Percentiles rank a stretch among this genome's conserved stretches.
phyloP scores from a whole-genome alignment of 2,797 vertebrate species.

The Coccyzus lansbergi region DNA sequence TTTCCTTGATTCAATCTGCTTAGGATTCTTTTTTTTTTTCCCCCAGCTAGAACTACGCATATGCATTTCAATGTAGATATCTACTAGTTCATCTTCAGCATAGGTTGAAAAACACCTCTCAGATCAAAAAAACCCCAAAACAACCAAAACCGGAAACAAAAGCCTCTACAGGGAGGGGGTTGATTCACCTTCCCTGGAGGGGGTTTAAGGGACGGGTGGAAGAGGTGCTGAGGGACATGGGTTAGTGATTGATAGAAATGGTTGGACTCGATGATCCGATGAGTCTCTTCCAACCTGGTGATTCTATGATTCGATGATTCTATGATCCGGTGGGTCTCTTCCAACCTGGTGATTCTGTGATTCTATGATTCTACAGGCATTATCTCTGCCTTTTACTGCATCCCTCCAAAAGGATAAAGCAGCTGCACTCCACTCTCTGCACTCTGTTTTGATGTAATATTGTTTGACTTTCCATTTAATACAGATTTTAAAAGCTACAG shows the following conservation, averaged over 20 bases:
- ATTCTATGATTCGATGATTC: no score
- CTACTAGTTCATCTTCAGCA: neutral
- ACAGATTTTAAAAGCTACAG: neutral
- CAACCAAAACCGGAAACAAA: no score
- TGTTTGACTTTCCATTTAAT: neutral
- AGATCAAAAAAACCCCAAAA: neutral
- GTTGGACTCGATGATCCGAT: no score
- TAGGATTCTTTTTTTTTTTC: neutral
- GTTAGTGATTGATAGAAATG: no score
- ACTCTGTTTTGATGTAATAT: neutral
- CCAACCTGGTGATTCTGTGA: no score
- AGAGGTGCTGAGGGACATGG: no score
- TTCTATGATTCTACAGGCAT: no score
- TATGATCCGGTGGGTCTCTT: no score
- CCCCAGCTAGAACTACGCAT: neutral
- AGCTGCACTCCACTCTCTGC: neutral
- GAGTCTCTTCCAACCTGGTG: no score
- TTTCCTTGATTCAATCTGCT: slow-evolving; percentile 18
- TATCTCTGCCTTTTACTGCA: neutral
- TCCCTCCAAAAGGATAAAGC: neutral
- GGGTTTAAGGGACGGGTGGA: no score
- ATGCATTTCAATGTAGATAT: neutral
- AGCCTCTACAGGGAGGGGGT: neutral
- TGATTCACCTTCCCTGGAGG: no score
- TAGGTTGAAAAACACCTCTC: neutral